Percentiles rank a stretch among this genome's conserved stretches.
Conservation (phyloP, 2,797 vertebrate species). For the Acrocephalus scirpaceus region DNA sequence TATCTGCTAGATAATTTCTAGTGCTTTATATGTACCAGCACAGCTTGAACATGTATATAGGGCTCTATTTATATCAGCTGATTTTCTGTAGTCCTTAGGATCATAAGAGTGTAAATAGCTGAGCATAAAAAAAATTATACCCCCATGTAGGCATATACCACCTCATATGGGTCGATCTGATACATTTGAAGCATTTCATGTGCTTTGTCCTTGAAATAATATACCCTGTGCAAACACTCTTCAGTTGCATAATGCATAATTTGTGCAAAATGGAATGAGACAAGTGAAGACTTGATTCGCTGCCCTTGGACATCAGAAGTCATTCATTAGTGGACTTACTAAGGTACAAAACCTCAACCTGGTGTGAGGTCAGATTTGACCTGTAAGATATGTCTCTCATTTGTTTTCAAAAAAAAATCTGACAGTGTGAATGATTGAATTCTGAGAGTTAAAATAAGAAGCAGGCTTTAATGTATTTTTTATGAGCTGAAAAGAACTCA, state of each 20-base stretch:
- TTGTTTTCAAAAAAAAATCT: background rate
- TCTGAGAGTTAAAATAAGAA: constrained; percentile 6
- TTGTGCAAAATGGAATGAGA: background rate
- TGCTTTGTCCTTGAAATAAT: background rate
- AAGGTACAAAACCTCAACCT: background rate
- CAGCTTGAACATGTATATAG: background rate
- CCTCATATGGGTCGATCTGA: background rate
- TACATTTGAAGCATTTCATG: background rate
- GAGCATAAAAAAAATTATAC: background rate
- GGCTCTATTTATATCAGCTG: background rate
- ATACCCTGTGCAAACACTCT: background rate
- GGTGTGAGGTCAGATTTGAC: background rate
- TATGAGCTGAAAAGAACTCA: constrained; percentile 7
- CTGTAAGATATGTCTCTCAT: background rate
- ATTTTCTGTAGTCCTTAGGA: background rate
- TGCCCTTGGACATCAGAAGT: background rate
- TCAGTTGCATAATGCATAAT: background rate
- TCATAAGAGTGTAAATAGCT: background rate
- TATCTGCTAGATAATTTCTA: background rate
- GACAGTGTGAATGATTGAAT: background rate
- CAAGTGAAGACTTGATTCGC: background rate
- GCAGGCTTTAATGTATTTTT: constrained; percentile 41
- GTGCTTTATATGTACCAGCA: background rate
- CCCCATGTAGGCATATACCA: background rate
- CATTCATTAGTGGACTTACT: background rate